Percentiles rank a stretch among this genome's conserved stretches.
Evolutionary conservation across 2,888 invertebrate genomes (phyloP).

Genomic region (Ophraella communa): DNA sequence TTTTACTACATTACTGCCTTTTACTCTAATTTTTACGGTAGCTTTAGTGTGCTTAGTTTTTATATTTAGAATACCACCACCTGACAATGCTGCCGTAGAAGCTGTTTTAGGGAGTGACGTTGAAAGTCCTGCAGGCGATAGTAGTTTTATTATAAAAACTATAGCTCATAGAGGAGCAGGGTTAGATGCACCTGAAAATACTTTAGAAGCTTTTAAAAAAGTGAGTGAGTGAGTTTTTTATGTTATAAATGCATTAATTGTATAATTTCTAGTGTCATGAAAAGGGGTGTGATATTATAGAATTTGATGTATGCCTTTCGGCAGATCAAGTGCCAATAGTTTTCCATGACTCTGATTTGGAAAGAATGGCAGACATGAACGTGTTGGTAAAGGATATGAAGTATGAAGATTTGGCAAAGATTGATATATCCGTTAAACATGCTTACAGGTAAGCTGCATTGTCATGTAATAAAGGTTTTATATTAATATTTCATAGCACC

Average conservation of each 20-base stretch:
- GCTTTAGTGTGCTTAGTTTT: slow-evolving; percentile 45
- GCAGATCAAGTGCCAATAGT: slow-evolving; percentile 77
- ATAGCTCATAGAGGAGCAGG: slow-evolving; percentile 80
- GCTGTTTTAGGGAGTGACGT: slow-evolving; percentile 62
- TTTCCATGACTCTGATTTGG: slow-evolving; percentile 77
- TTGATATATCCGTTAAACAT: slow-evolving; percentile 74
- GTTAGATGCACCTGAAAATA: slow-evolving; percentile 82
- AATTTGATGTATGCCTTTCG: slow-evolving; percentile 78
- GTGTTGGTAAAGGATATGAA: slow-evolving; percentile 65
- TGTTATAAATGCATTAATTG: slow-evolving; percentile 58
- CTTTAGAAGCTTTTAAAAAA: slow-evolving; percentile 73
- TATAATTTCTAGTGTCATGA: slow-evolving; percentile 68
- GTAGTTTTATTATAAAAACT: slow-evolving; percentile 64
- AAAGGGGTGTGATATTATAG: slow-evolving; percentile 75
- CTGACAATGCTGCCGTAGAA: slow-evolving; percentile 60
- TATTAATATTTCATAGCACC: not conserved
- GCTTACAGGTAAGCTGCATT: slow-evolving; percentile 74
- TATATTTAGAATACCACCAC: slow-evolving; percentile 65
- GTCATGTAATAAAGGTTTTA: slow-evolving; percentile 22
- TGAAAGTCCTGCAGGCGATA: slow-evolving; percentile 59
- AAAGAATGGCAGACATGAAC: slow-evolving; percentile 67
- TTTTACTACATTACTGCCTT: slow-evolving; percentile 49
- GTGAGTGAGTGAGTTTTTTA: no score
- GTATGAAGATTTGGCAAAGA: slow-evolving; percentile 67
- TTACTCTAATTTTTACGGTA: slow-evolving; percentile 50